Conservation (phyloP, 2,113 vertebrate species). For the Centropus bengalensis region DNA sequence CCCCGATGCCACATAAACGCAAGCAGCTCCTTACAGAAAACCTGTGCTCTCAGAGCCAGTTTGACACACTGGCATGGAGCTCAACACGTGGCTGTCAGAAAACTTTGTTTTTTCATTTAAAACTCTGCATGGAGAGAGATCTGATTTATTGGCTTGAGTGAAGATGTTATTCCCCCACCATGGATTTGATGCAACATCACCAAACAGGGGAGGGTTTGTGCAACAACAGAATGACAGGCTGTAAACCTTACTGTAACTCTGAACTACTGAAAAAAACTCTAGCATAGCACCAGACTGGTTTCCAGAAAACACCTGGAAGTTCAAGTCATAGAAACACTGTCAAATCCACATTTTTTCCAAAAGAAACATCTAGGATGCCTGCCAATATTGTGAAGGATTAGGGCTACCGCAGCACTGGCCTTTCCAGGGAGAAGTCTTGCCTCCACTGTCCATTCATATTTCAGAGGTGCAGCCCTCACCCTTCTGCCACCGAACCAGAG, state of each 20-base stretch:
- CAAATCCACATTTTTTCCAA: constrained; percentile 9
- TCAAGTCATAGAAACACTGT: background rate
- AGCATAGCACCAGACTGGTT: background rate
- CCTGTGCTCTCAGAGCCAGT: background rate
- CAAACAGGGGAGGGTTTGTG: background rate
- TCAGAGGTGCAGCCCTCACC: background rate
- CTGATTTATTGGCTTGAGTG: no score
- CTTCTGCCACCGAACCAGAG: background rate
- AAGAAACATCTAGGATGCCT: background rate
- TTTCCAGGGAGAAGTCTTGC: background rate
- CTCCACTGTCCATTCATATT: background rate
- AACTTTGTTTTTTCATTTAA: no score
- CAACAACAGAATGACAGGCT: background rate
- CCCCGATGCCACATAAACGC: background rate
- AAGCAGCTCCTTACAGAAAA: background rate
- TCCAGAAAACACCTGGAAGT: background rate
- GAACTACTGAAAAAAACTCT: background rate
- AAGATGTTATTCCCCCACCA: no score
- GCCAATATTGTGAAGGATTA: background rate
- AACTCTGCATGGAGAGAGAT: no score
- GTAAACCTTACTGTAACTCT: background rate
- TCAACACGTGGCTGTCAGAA: no score
- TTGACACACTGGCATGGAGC: background rate
- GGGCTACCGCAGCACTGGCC: background rate
- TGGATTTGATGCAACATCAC: background rate